phyloP scores from a whole-genome alignment of 2,113 vertebrate genomes.

The Chloropsis hardwickii region DNA sequence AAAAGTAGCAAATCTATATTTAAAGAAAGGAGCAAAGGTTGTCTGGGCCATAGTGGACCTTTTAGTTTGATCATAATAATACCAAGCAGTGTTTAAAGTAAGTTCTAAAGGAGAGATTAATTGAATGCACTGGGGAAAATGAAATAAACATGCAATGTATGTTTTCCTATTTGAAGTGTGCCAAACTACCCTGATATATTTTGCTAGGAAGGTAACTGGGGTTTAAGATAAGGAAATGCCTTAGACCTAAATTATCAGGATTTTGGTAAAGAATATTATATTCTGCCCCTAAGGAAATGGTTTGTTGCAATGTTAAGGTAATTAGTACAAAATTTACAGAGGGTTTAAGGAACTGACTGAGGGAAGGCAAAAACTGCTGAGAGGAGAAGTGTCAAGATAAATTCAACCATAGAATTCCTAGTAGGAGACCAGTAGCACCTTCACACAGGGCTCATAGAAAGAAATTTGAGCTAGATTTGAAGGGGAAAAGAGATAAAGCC shows the following conservation, averaged over 20 bases:
- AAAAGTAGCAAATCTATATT: constrained; percentile 47
- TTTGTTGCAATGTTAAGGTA: neutral
- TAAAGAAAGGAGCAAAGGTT: constrained; percentile 36
- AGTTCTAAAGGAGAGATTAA: constrained; percentile 14
- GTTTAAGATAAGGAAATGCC: neutral
- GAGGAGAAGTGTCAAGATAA: neutral
- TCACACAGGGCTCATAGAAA: neutral
- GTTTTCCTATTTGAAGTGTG: neutral
- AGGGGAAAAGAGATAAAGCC: neutral
- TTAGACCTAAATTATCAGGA: neutral
- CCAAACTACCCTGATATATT: neutral
- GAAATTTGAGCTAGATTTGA: neutral
- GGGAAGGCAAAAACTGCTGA: neutral
- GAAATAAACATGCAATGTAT: neutral
- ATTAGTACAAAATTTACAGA: neutral
- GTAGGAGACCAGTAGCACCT: neutral
- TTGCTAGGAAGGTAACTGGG: neutral
- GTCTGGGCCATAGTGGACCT: neutral
- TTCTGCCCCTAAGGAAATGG: neutral
- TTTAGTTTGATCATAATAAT: constrained; percentile 31
- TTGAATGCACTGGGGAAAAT: neutral
- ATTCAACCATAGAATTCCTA: neutral
- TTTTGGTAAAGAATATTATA: neutral
- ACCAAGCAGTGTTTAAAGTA: constrained; percentile 1
- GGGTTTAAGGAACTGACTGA: neutral